A percentile compares a stretch with the other conserved stretches of the same genome.
phyloP scores from a whole-genome alignment of 2,888 invertebrate species.

The Monoplex corrugatus region DNA sequence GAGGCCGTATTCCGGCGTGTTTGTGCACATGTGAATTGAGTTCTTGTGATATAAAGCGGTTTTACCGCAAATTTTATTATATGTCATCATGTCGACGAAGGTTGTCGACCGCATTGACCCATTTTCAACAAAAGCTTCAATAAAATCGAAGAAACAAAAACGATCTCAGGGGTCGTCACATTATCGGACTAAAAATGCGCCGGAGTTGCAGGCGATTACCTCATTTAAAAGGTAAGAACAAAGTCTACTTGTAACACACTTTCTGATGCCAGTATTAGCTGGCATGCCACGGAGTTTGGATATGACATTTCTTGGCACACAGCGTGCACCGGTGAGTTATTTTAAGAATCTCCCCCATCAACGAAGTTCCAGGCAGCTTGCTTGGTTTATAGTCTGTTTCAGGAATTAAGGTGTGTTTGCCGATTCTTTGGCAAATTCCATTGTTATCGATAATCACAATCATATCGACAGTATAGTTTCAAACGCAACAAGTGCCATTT shows the following conservation, averaged over 20 bases:
- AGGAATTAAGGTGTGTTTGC: conserved; percentile 34
- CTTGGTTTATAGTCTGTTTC: conserved; percentile 51
- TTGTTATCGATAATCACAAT: background rate
- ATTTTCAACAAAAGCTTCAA: conserved; percentile 94
- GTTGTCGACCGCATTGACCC: conserved; percentile 99
- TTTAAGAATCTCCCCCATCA: conserved; percentile 48
- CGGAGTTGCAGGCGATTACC: conserved; percentile 98
- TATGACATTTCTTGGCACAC: conserved; percentile 51
- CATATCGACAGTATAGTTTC: background rate
- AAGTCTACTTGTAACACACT: conserved; percentile 9
- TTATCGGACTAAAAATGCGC: conserved; percentile 98
- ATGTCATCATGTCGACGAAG: conserved; percentile 84
- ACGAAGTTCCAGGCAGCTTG: conserved; percentile 39
- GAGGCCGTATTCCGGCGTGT: conserved; percentile 53
- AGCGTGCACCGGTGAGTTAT: conserved; percentile 46
- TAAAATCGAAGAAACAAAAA: conserved; percentile 99
- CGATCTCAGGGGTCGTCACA: conserved; percentile 99
- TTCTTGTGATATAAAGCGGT: conserved; percentile 53
- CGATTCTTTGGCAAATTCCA: conserved; percentile 24
- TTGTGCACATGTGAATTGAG: conserved; percentile 59
- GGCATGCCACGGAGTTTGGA: conserved; percentile 26
- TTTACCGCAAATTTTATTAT: conserved; percentile 53
- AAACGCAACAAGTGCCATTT: no score
- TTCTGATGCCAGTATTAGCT: conserved; percentile 18
- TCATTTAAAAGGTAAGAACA: conserved; percentile 92